Evolutionary conservation across 35 echinoderm and acorn worm species (phyloP).

Genomic region (Ptychodera flava): DNA sequence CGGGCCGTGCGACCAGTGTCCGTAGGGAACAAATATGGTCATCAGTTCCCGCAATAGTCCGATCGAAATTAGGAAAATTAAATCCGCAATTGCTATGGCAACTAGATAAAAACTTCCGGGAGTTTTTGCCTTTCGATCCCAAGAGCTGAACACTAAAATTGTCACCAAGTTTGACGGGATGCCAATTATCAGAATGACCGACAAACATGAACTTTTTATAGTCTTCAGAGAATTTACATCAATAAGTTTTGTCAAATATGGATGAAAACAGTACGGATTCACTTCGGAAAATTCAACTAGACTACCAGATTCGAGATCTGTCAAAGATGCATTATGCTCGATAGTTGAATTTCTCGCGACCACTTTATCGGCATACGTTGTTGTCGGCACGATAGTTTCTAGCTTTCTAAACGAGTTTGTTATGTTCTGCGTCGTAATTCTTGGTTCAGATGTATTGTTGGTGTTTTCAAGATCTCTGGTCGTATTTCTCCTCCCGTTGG

Average conservation of each 20-base stretch:
- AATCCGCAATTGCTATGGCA: background rate
- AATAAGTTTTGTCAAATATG: background rate
- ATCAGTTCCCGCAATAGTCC: background rate
- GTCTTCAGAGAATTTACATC: background rate
- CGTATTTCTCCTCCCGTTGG: no score
- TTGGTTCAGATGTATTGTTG: no score
- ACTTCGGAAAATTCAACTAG: no score
- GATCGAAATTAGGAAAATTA: background rate
- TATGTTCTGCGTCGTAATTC: no score
- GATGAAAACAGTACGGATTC: background rate
- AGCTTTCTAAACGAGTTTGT: no score
- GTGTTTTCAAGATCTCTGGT: no score
- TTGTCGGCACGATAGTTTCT: no score
- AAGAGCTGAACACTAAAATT: background rate
- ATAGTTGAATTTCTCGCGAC: no score
- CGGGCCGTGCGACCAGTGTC: background rate
- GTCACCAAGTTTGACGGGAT: background rate
- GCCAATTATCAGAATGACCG: background rate
- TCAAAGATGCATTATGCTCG: no score
- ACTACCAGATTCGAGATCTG: no score
- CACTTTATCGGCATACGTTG: no score
- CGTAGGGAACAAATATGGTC: background rate
- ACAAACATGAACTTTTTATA: background rate
- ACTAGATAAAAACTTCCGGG: background rate
- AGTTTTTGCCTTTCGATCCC: background rate